Evolutionary conservation across 2,113 vertebrate species (phyloP), one percentile per base, ranked within the genome.

Genomic region (Cyanocitta stelleri): DNA sequence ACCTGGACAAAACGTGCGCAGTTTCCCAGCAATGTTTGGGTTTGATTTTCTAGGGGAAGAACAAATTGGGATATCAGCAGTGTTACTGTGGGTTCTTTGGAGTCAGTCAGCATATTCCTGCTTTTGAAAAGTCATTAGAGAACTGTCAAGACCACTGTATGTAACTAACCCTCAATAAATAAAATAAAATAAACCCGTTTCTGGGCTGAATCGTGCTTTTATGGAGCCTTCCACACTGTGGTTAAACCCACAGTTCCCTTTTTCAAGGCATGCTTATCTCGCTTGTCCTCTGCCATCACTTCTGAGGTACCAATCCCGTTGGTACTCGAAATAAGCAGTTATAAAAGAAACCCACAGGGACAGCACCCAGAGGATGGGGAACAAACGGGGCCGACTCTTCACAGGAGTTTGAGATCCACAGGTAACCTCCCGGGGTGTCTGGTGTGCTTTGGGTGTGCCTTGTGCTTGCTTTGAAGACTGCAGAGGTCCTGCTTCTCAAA

Each of bases 181-280:
- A 87, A 81, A 69, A 75, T 61, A 87, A 81, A 90, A 41, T 24
- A 44, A 82, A 32, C 26, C 22, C 18, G 27, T 69, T 86, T 83
- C 66, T 79, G n/a, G 66, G 69, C 74, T 91, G 48, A 58, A n/a
- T 26, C 4, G 1, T 55, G 87, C 43, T 58, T 24, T 56, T 33
- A 1, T 18, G 41, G 66, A 94, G 74, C 68, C 46, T 72, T 76
- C 62, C 66, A 49, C 27, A 9, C 54, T 29, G 75, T 58, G 85
- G 59, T 71, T 66, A 79, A 83, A 87, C 27, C 62, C 16, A 8
- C 30, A 89, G 93, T 96, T 97, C 95, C 95, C 87, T 59, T 96
- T 96, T 96, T 94, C 82, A 48, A 4, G 39, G 49, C 17, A 2
- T 26, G 63, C 75, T 94, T 91, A 64, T 87, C 91, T 93, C 20